These are phyloP conservation scores for Eristalinus aeneus DNA, from an alignment of 2,888 invertebrate genomes.

Conservation along the genomic window DNA sequence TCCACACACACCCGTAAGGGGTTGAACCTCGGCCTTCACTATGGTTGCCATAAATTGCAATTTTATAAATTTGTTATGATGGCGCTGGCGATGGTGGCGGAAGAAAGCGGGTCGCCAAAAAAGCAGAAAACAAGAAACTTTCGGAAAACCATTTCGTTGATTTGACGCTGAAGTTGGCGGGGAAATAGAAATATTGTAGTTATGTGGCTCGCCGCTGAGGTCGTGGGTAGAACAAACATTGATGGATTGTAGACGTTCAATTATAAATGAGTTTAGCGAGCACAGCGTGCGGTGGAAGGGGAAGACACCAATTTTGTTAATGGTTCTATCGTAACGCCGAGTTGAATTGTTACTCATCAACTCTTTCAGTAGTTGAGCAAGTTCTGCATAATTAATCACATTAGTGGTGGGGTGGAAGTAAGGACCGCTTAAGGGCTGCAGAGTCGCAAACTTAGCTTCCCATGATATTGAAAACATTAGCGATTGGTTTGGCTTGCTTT, in stretches of 20 bases:
- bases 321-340: slow-evolving; percentile 30
- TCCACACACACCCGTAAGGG: not conserved
- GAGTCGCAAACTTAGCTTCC: not conserved
- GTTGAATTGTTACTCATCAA: slow-evolving; percentile 29
- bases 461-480: not conserved
- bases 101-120: not conserved
- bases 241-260: slow-evolving; percentile 64
- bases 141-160: slow-evolving; percentile 65
- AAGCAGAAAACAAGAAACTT: slow-evolving; percentile 13
- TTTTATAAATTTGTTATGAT: slow-evolving; percentile 71
- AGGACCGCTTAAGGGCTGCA: not conserved
- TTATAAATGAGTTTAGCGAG: slow-evolving; percentile 62
- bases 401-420: not conserved
- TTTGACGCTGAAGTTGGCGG: slow-evolving; percentile 52
- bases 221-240: slow-evolving; percentile 46
- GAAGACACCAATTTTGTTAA: slow-evolving; percentile 54
- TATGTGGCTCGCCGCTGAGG: slow-evolving; percentile 24
- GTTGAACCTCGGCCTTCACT: slow-evolving; percentile 27
- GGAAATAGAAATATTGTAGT: slow-evolving; percentile 31
- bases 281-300: slow-evolving; percentile 35
- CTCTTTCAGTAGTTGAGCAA: slow-evolving; percentile 3
- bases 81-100: slow-evolving; percentile 29
- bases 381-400: slow-evolving; percentile 30
- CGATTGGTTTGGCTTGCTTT: not conserved
- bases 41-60: slow-evolving; percentile 65